phyloP scores from a whole-genome alignment of 2,113 vertebrate genomes.

The Pyrgilauda ruficollis region DNA sequence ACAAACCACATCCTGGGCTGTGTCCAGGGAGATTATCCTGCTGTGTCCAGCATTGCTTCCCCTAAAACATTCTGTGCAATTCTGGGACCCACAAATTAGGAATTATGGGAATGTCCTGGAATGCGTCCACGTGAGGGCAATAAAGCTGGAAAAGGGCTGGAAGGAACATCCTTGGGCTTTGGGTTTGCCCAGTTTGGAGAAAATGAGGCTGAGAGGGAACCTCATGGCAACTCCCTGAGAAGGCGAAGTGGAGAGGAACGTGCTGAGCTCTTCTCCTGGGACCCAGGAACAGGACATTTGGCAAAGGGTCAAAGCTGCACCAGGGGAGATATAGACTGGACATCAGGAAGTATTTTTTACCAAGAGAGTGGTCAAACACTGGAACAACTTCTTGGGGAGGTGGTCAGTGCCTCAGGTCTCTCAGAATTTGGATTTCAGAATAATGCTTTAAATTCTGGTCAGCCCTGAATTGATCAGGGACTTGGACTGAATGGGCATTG shows the following conservation, averaged over 20 bases:
- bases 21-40: background rate
- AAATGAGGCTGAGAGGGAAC: background rate
- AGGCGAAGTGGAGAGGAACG: rapidly evolving
- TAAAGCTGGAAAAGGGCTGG: background rate
- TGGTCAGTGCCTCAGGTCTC: rapidly evolving
- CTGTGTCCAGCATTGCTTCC: background rate
- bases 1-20: background rate
- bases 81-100: background rate
- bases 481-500: background rate
- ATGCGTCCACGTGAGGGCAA: background rate
- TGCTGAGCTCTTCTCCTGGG: background rate
- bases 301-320: background rate
- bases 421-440: background rate
- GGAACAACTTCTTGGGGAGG: background rate
- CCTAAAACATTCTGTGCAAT: background rate
- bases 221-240: background rate
- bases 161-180: background rate
- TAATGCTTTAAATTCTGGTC: background rate
- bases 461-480: background rate
- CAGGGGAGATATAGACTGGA: background rate
- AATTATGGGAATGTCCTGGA: background rate
- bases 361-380: rapidly evolving
- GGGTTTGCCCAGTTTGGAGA: background rate
- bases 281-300: rapidly evolving
- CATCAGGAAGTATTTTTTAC: background rate